Evolutionary conservation across 2,113 vertebrate species (phyloP).

Genomic region (Pachypanchax playfairii): DNA sequence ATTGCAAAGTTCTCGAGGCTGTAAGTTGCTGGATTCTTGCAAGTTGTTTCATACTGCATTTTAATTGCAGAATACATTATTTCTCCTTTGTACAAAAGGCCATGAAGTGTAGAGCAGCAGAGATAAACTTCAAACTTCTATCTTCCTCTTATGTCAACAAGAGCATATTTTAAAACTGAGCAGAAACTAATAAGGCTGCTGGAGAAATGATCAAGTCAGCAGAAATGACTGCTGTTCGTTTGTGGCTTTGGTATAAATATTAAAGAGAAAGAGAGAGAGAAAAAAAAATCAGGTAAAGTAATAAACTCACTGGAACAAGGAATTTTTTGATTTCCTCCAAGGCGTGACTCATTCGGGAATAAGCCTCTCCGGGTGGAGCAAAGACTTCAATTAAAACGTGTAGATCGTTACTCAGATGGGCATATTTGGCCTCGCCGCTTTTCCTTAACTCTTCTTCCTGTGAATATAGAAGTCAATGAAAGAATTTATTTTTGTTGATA

Average conservation of each 20-base stretch:
- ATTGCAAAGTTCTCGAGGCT: slow-evolving; percentile 70
- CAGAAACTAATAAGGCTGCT: slow-evolving; percentile 22
- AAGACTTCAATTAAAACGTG: slow-evolving; percentile 99
- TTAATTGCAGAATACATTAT: slow-evolving; percentile 77
- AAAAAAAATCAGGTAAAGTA: slow-evolving; percentile 30
- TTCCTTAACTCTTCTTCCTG: slow-evolving; percentile 98
- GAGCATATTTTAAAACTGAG: slow-evolving; percentile 6
- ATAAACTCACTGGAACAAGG: slow-evolving; percentile 94
- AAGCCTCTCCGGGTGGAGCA: slow-evolving; percentile 96
- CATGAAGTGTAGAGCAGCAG: slow-evolving; percentile 11
- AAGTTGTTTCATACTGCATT: slow-evolving; percentile 66
- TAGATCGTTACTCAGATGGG: slow-evolving; percentile 96
- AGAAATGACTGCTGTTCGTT: slow-evolving; percentile 10
- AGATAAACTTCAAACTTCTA: slow-evolving; percentile 17
- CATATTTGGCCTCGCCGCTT: slow-evolving; percentile 95
- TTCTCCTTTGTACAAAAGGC: slow-evolving; percentile 45
- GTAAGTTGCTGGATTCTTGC: slow-evolving; percentile 59
- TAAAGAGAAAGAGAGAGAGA: no score
- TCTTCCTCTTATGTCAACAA: slow-evolving; percentile 37
- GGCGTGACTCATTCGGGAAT: slow-evolving; percentile 99
- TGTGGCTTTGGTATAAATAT: slow-evolving; percentile 19
- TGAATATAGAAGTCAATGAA: slow-evolving; percentile 47
- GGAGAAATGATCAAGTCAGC: slow-evolving; percentile 35
- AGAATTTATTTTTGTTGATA: not conserved
- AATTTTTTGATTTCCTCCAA: slow-evolving; percentile 99